Evolutionary conservation across 2,113 vertebrate species (phyloP).

Genomic region (Podarcis cretensis): DNA sequence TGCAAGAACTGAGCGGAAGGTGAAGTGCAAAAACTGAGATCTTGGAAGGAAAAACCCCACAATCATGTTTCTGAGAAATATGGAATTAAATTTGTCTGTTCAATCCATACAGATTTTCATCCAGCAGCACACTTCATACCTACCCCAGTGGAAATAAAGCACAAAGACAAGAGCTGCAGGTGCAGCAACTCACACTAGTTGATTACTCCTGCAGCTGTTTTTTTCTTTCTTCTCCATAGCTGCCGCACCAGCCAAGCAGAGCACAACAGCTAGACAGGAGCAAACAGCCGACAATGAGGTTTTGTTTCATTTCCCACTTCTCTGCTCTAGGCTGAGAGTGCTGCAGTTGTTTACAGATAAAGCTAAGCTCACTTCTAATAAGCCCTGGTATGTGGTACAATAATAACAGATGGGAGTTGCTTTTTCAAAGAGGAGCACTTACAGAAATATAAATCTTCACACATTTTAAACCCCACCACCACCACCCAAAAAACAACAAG

Average conservation of each 20-base stretch:
- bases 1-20: not conserved
- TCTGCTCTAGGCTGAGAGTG: not conserved
- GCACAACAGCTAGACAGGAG: not conserved
- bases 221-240: not conserved
- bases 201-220: not conserved
- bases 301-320: not conserved
- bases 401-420: not conserved
- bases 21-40: not conserved
- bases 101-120: not conserved
- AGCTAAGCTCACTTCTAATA: not conserved
- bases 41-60: not conserved
- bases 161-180: not conserved
- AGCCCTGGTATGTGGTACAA: not conserved
- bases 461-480: no score
- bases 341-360: slow-evolving; percentile 6
- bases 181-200: not conserved
- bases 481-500: no score
- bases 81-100: not conserved
- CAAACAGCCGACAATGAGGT: not conserved
- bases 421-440: not conserved
- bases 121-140: not conserved
- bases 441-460: not conserved
- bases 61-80: not conserved
- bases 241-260: not conserved
- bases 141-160: not conserved